A percentile compares a stretch with the other conserved stretches of the same genome.
phyloP scores from a whole-genome alignment of 2,888 invertebrate species.

The Epirrhoe tristata region DNA sequence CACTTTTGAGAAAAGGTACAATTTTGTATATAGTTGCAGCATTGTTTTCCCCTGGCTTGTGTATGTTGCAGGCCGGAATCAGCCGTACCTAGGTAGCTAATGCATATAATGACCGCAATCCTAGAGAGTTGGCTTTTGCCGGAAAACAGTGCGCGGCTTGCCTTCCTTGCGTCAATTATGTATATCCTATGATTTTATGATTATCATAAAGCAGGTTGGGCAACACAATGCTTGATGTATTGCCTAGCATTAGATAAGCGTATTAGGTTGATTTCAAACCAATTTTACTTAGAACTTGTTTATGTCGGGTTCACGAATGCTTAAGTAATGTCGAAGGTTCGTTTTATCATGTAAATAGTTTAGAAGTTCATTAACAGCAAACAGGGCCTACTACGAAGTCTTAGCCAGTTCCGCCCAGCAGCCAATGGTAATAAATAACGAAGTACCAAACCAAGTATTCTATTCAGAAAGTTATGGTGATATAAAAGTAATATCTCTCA shows the following conservation, averaged over 20 bases:
- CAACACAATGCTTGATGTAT: slow-evolving; percentile 18
- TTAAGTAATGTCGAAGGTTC: neutral
- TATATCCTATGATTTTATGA: slow-evolving; percentile 48
- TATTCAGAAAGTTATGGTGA: slow-evolving; percentile 31
- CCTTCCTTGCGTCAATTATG: slow-evolving; percentile 46
- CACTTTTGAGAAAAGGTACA: neutral
- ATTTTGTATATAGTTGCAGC: slow-evolving; percentile 5
- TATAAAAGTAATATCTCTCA: slow-evolving; percentile 29
- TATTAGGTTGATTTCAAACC: slow-evolving; percentile 6
- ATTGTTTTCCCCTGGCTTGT: slow-evolving; percentile 14
- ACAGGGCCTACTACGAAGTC: slow-evolving; percentile 14
- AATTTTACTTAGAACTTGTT: slow-evolving; percentile 8
- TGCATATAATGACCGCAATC: slow-evolving; percentile 62
- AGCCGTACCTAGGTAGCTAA: slow-evolving; percentile 47
- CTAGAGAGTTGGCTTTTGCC: slow-evolving; percentile 59
- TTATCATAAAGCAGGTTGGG: slow-evolving; percentile 28
- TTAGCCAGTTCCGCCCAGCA: slow-evolving; percentile 15
- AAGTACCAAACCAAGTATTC: slow-evolving; percentile 29
- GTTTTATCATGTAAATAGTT: slow-evolving; percentile 30
- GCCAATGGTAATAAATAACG: slow-evolving; percentile 29
- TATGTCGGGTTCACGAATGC: slow-evolving; percentile 2
- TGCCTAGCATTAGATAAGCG: slow-evolving; percentile 1
- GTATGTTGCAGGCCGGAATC: slow-evolving; percentile 34
- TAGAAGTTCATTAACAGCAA: slow-evolving; percentile 21
- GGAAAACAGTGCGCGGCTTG: slow-evolving; percentile 51